These are phyloP conservation scores for Macrotis lagotis DNA, from an alignment of 2,113 vertebrate species.

Conservation along the genomic window DNA sequence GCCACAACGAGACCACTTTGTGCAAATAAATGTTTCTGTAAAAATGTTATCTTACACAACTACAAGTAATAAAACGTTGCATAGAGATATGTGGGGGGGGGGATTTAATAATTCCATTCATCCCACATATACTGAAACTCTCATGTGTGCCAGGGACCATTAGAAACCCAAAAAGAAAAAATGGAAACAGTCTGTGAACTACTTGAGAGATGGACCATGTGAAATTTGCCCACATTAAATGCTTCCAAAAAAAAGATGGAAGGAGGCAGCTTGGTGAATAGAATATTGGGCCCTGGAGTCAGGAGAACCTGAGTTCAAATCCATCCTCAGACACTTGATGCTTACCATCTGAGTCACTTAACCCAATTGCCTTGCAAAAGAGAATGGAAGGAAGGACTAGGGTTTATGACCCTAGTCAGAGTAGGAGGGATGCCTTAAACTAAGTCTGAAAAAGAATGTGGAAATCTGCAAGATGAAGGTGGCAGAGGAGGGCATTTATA, in stretches of 20 bases:
- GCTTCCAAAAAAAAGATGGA: neutral
- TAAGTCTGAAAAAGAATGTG: neutral
- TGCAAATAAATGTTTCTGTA: neutral
- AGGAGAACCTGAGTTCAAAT: too few relatives aligned
- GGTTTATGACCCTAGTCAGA: neutral
- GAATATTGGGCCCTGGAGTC: too few relatives aligned
- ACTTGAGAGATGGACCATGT: neutral
- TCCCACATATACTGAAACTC: neutral
- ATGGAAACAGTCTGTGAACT: neutral
- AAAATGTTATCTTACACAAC: neutral
- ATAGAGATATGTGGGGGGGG: neutral
- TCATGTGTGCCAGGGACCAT: neutral
- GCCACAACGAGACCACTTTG: neutral
- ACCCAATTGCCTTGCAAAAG: too few relatives aligned
- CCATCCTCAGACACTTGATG: too few relatives aligned
- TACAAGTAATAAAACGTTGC: neutral
- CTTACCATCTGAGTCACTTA: too few relatives aligned
- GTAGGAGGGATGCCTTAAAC: neutral
- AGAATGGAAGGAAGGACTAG: neutral
- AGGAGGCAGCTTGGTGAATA: too few relatives aligned
- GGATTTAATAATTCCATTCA: neutral
- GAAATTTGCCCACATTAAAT: neutral
- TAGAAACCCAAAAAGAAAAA: neutral
- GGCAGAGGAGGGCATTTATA: neutral
- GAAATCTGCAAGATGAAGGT: neutral